Conservation (phyloP, 2,113 vertebrate species). For the Oncorhynchus gorbuscha region DNA sequence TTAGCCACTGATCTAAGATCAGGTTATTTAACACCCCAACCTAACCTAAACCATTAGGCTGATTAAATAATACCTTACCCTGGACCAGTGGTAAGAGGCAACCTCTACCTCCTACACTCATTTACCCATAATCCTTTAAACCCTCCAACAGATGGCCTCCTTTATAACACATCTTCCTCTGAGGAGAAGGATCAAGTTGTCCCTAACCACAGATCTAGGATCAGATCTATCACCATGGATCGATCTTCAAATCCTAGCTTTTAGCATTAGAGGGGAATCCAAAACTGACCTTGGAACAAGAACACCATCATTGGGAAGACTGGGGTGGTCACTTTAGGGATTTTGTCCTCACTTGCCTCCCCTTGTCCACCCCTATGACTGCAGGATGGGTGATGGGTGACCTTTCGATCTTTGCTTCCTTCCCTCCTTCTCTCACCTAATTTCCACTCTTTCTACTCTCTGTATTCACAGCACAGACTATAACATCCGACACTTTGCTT, state of each 20-base stretch:
- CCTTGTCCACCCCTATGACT: background rate
- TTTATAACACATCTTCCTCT: background rate
- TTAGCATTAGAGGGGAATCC: too few relatives aligned
- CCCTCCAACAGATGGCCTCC: slow-evolving; percentile 55
- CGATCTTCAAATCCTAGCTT: too few relatives aligned
- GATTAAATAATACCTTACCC: slow-evolving; percentile 19
- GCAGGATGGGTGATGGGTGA: background rate
- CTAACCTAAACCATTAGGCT: background rate
- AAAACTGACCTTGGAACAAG: too few relatives aligned
- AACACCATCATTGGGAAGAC: too few relatives aligned
- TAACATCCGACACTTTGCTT: too few relatives aligned
- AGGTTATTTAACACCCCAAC: background rate
- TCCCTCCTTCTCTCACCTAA: too few relatives aligned
- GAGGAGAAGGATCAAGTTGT: background rate
- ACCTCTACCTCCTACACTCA: slow-evolving; percentile 14
- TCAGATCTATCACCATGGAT: background rate
- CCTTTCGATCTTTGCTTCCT: background rate
- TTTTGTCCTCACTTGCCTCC: background rate
- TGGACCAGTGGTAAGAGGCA: slow-evolving; percentile 9
- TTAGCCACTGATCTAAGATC: slow-evolving; percentile 6
- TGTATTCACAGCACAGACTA: too few relatives aligned
- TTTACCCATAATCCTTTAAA: slow-evolving; percentile 67
- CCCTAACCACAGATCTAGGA: background rate
- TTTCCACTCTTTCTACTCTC: too few relatives aligned
- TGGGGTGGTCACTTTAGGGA: background rate